A percentile compares a stretch with the other conserved stretches of the same genome.
phyloP scores from a whole-genome alignment of 1,140 invertebrate genomes.

The Chymomyza costata region DNA sequence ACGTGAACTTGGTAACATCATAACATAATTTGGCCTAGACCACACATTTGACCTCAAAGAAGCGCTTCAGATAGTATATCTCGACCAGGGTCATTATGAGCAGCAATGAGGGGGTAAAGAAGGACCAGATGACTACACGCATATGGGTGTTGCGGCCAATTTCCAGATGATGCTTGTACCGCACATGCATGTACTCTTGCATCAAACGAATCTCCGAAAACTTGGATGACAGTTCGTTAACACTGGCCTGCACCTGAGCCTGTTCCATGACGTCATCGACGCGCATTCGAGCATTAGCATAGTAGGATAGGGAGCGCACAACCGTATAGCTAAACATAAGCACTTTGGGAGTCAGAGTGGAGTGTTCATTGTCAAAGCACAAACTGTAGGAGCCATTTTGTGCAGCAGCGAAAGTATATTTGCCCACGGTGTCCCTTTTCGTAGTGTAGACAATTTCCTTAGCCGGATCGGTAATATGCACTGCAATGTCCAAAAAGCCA shows the following conservation, averaged over 20 bases:
- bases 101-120: constrained; percentile 37
- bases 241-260: constrained; percentile 14
- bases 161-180: constrained; percentile 34
- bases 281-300: constrained; percentile 18
- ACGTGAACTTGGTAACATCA: constrained; percentile 50
- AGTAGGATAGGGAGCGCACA: constrained; percentile 12
- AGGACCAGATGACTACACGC: constrained; percentile 43
- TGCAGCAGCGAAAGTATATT: constrained; percentile 39
- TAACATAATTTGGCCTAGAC: constrained; percentile 23
- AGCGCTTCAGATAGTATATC: constrained; percentile 52
- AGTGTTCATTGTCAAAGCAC: constrained; percentile 51
- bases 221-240: constrained; percentile 32
- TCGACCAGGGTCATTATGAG: constrained; percentile 31
- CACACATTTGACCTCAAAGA: constrained; percentile 54
- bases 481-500: constrained; percentile 49
- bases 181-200: constrained; percentile 56
- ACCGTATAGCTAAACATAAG: constrained; percentile 55
- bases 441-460: constrained; percentile 12
- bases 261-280: constrained; percentile 44
- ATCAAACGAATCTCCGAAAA: constrained; percentile 33
- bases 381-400: constrained; percentile 24
- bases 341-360: constrained; percentile 50
- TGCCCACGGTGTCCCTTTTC: constrained; percentile 29
- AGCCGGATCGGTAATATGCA: constrained; percentile 27
- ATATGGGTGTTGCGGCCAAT: constrained; percentile 34